Evolutionary conservation across 2,113 vertebrate species (phyloP).

Genomic region (Caretta caretta): DNA sequence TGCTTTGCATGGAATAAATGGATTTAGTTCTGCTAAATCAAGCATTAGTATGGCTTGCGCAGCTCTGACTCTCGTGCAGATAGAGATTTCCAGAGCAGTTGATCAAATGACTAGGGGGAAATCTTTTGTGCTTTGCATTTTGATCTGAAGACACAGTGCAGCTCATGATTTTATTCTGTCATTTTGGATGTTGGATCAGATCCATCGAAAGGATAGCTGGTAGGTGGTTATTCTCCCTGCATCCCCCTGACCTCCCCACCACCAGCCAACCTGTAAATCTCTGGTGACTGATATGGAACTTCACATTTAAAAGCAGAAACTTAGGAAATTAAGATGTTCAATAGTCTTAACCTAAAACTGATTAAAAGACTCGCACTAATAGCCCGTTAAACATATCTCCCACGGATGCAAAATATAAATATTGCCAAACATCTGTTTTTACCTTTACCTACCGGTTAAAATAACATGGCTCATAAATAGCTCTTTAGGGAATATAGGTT

Average conservation of each 20-base stretch:
- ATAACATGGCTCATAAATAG: slow-evolving; percentile 6
- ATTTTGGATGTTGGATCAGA: accelerated
- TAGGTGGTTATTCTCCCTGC: not conserved
- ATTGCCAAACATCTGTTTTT: slow-evolving; percentile 6
- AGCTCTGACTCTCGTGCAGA: not conserved
- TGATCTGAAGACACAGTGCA: not conserved
- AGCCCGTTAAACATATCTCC: slow-evolving; percentile 41
- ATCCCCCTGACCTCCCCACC: not conserved
- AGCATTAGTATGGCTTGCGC: not conserved
- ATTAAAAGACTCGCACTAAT: slow-evolving; percentile 21
- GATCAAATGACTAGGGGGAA: accelerated
- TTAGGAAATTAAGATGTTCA: slow-evolving; percentile 23
- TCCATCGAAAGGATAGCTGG: not conserved
- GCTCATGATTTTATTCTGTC: not conserved
- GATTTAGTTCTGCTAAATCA: not conserved
- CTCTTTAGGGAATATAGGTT: not conserved
- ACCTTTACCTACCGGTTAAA: not conserved
- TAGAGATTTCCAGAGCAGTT: not conserved
- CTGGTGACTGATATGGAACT: not conserved
- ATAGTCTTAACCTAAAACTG: slow-evolving; percentile 7
- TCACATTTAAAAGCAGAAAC: not conserved
- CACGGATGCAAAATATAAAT: not conserved
- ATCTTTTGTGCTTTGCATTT: accelerated
- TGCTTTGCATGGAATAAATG: accelerated
- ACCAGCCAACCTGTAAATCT: not conserved